These are phyloP conservation scores for Sphaeramia orbicularis DNA, from an alignment of 2,797 vertebrate species.

Conservation along the genomic window DNA sequence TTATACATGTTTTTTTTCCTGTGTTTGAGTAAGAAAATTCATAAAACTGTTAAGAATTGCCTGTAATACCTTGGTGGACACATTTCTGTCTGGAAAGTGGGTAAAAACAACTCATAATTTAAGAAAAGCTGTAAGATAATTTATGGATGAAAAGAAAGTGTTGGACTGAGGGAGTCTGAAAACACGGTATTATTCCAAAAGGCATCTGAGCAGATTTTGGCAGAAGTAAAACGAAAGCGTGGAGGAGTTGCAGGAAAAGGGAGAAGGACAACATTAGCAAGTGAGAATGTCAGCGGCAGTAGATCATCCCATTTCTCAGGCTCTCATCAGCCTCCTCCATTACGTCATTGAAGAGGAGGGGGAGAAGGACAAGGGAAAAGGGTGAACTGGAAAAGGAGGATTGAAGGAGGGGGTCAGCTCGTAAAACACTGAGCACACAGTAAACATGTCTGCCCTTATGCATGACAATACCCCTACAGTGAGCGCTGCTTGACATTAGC, in stretches of 20 bases:
- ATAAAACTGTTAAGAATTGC: no score
- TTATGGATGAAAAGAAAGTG: constrained; percentile 18
- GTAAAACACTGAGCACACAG: constrained; percentile 91
- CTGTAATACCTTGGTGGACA: no score
- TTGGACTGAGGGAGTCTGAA: constrained; percentile 28
- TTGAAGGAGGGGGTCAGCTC: constrained; percentile 81
- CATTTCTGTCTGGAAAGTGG: not conserved
- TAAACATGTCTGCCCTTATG: constrained; percentile 91
- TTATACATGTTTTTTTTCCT: no score
- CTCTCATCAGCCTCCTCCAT: constrained; percentile 83
- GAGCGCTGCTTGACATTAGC: constrained; percentile 89
- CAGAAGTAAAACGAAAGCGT: constrained; percentile 42
- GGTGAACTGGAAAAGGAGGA: constrained; percentile 47
- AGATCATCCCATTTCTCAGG: constrained; percentile 90
- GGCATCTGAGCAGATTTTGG: constrained; percentile 42
- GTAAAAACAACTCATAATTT: constrained; percentile 15
- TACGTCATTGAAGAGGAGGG: constrained; percentile 87
- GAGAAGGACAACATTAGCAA: constrained; percentile 79
- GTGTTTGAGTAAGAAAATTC: no score
- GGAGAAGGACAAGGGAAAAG: constrained; percentile 61
- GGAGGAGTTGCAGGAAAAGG: constrained; percentile 66
- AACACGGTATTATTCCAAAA: constrained; percentile 31
- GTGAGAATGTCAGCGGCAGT: constrained; percentile 84
- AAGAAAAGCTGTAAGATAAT: constrained; percentile 28
- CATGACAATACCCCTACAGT: constrained; percentile 90